phyloP scores from a whole-genome alignment of 2,888 invertebrate species.

The Suillia variegata region DNA sequence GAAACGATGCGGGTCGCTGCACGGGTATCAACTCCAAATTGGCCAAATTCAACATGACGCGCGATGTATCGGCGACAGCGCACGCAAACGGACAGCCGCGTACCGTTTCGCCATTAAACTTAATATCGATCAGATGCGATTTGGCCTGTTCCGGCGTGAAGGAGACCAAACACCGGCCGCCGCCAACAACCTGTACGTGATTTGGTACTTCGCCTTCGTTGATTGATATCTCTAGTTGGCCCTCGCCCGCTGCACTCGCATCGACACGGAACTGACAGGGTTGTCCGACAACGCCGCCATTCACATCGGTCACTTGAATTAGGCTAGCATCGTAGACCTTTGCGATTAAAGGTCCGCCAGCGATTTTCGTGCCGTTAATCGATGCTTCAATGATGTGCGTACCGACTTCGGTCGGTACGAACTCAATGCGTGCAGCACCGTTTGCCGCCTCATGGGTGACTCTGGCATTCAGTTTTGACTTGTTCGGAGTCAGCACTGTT shows the following conservation, averaged over 20 bases:
- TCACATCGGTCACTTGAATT: constrained; percentile 92
- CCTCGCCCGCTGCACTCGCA: constrained; percentile 97
- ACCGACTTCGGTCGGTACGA: constrained; percentile 91
- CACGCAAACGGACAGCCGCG: constrained; percentile 90
- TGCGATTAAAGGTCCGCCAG: constrained; percentile 88
- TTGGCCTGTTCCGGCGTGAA: constrained; percentile 92
- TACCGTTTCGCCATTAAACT: constrained; percentile 94
- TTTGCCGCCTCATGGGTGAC: constrained; percentile 81
- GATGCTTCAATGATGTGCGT: constrained; percentile 92
- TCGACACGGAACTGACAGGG: constrained; percentile 98
- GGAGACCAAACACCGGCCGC: constrained; percentile 90
- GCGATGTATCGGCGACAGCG: constrained; percentile 79
- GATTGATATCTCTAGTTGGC: constrained; percentile 98
- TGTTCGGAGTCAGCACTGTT: constrained; percentile 81
- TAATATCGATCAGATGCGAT: constrained; percentile 91
- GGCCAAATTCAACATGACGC: constrained; percentile 74
- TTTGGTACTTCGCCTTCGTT: constrained; percentile 99
- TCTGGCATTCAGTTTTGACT: constrained; percentile 80
- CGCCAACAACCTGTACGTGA: constrained; percentile 95
- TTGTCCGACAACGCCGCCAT: constrained; percentile 92
- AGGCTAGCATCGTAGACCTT: constrained; percentile 94
- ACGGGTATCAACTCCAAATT: constrained; percentile 86
- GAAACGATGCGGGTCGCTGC: constrained; percentile 78
- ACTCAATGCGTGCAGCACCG: constrained; percentile 88
- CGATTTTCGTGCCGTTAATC: constrained; percentile 87